Evolutionary conservation across 2,888 invertebrate species (phyloP).

Genomic region (Dryobota labecula): DNA sequence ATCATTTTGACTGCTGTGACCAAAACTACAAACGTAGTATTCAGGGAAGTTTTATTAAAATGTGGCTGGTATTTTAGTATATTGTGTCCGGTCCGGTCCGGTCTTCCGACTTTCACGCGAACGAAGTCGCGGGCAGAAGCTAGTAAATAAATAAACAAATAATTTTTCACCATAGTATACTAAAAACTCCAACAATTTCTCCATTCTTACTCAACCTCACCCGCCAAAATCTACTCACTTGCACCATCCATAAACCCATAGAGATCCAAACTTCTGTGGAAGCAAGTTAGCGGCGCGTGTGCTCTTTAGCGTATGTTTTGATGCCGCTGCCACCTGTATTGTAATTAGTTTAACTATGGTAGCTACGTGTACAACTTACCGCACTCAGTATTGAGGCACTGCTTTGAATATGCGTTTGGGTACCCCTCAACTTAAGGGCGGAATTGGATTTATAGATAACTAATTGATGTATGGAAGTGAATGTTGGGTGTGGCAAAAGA

Average conservation of each 20-base stretch:
- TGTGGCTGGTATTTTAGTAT: too few species aligned
- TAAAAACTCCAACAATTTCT: background rate
- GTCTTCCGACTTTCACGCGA: too few species aligned
- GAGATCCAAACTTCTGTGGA: constrained; percentile 78
- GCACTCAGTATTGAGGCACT: constrained; percentile 41
- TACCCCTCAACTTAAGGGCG: background rate
- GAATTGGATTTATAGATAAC: background rate
- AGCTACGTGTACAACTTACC: constrained; percentile 67
- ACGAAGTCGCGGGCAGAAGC: too few species aligned
- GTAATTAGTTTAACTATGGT: constrained; percentile 85
- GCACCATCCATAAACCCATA: constrained; percentile 68
- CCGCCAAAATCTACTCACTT: constrained; percentile 60
- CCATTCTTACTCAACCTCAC: background rate
- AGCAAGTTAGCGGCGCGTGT: constrained; percentile 81
- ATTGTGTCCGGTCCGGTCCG: too few species aligned
- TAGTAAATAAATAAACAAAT: too few species aligned
- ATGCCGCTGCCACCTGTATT: constrained; percentile 86
- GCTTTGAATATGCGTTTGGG: constrained; percentile 18
- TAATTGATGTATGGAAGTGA: too few species aligned
- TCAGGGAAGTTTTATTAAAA: too few species aligned
- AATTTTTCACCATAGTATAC: background rate
- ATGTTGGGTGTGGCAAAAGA: too few species aligned
- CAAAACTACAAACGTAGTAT: too few species aligned
- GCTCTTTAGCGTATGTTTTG: constrained; percentile 81
- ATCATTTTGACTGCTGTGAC: too few species aligned